These are phyloP conservation scores for Homarus americanus DNA, from an alignment of 1,140 invertebrate genomes.

Conservation along the genomic window DNA sequence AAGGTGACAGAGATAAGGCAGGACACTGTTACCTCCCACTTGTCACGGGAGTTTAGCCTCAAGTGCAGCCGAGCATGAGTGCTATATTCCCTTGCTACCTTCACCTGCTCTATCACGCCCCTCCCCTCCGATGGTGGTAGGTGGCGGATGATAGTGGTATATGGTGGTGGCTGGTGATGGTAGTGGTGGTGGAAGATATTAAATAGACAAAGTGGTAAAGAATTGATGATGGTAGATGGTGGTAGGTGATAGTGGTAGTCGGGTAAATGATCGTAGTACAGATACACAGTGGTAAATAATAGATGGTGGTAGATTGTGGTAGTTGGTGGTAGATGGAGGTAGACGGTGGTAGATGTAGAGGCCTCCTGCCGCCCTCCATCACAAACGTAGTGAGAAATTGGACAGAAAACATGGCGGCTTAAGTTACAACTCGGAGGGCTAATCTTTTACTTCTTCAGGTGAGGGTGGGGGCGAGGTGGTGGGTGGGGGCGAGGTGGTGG, in stretches of 20 bases:
- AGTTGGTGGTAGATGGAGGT: too few species aligned
- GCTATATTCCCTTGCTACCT: background rate
- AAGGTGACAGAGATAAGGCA: slow-evolving; percentile 17
- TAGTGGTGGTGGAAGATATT: background rate
- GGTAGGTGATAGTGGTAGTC: background rate
- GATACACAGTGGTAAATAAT: background rate
- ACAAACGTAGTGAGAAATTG: slow-evolving; percentile 26
- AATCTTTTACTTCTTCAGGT: background rate
- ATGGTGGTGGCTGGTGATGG: background rate
- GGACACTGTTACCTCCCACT: slow-evolving; percentile 41
- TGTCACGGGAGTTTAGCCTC: slow-evolving; percentile 15
- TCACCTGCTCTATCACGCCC: background rate
- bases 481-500: too few species aligned
- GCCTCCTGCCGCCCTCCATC: too few species aligned
- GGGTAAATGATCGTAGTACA: background rate
- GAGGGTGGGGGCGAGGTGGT: background rate
- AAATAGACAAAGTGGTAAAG: background rate
- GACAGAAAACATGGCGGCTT: slow-evolving; percentile 20
- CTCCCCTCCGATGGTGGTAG: background rate
- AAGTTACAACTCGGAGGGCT: background rate
- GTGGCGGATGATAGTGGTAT: background rate
- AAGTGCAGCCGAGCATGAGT: slow-evolving; percentile 37
- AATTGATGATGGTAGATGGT: background rate
- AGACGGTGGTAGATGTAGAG: too few species aligned
- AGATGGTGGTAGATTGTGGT: background rate